Evolutionary conservation across 2,888 invertebrate genomes (phyloP), one percentile per base, ranked within the genome.

Genomic region (Eudasyphora cyanicolor): DNA sequence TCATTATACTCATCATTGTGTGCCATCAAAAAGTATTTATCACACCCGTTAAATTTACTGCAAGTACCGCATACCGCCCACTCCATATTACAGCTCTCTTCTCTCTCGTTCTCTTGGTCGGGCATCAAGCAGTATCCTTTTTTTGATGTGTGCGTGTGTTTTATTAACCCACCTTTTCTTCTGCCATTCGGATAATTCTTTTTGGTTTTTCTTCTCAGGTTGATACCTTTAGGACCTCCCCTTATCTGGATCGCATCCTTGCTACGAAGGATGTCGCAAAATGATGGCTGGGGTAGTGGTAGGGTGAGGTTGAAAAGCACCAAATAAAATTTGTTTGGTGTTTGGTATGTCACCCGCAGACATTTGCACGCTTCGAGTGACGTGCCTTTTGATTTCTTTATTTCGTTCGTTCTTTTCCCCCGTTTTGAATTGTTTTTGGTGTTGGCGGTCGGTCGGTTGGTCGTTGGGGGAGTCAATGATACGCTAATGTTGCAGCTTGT

Each of bases 291-390:
- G 42, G 67, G n/a, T 24, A 21, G 35, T 51, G 38, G 76, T 21
- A 69, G 60, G 78, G 71, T 86, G 86, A n/a, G 38, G 35, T 35
- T 32, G 64, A 87, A 85, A 87, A 87, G 84, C 86, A 87, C 87
- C 89, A 90, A 91, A 92, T 90, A 90, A 91, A 89, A 90, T 90
- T 91, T 89, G 89, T 90, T 90, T 89, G 91, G 90, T 90, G 90
- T 91, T 89, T 89, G 89, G 88, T 88, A 89, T 91, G 92, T 92
- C 92, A 92, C 89, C 90, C 90, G 89, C 92, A 92, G 92, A 92
- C 90, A 89, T 89, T 88, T 87, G 86, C 86, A 87, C 86, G 87
- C 87, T 87, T 86, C 79, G 79, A 83, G 81, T 84, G 86, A 76
- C 86, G 82, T 78, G 85, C 80, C 82, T 85, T 82, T 85, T 85